A percentile compares a stretch with the other conserved stretches of the same genome.
These are phyloP conservation scores for Polymixis lichenea DNA, from an alignment of 2,888 invertebrate species.

Conservation along the genomic window DNA sequence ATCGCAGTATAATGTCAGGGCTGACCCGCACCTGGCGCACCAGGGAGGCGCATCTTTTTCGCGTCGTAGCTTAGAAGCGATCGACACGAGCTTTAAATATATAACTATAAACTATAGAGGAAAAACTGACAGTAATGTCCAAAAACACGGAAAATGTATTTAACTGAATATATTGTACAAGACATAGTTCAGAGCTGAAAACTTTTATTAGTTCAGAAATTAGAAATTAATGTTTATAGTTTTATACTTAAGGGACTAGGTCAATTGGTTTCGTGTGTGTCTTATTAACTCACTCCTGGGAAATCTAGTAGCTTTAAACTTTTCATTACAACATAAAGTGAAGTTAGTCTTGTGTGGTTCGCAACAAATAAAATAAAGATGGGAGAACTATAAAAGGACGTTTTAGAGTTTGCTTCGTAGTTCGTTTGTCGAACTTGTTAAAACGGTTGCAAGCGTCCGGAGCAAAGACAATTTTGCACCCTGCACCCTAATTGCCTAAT, in stretches of 20 bases:
- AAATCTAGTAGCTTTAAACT: conserved; percentile 48
- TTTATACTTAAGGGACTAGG: background rate
- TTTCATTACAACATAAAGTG: conserved; percentile 40
- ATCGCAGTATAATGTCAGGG: background rate
- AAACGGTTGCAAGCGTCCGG: background rate
- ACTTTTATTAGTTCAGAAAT: conserved; percentile 1
- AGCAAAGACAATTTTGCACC: too few relatives aligned
- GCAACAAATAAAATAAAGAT: conserved; percentile 20
- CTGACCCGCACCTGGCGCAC: too few relatives aligned
- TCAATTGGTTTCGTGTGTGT: conserved; percentile 11
- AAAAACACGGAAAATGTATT: background rate
- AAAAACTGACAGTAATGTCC: background rate
- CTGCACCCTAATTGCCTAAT: too few relatives aligned
- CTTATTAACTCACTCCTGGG: conserved; percentile 40
- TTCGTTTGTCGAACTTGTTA: background rate
- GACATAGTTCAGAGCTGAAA: background rate
- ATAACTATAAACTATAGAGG: background rate
- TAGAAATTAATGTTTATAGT: background rate
- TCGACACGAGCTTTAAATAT: too few relatives aligned
- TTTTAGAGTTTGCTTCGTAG: conserved; percentile 9
- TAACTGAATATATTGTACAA: background rate
- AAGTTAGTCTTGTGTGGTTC: conserved; percentile 12
- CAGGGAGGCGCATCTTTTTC: too few relatives aligned
- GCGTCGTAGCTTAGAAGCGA: too few relatives aligned
- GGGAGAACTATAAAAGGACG: conserved; percentile 7